Evolutionary conservation across 2,797 vertebrate genomes (phyloP).

Genomic region (Carduelis carduelis): DNA sequence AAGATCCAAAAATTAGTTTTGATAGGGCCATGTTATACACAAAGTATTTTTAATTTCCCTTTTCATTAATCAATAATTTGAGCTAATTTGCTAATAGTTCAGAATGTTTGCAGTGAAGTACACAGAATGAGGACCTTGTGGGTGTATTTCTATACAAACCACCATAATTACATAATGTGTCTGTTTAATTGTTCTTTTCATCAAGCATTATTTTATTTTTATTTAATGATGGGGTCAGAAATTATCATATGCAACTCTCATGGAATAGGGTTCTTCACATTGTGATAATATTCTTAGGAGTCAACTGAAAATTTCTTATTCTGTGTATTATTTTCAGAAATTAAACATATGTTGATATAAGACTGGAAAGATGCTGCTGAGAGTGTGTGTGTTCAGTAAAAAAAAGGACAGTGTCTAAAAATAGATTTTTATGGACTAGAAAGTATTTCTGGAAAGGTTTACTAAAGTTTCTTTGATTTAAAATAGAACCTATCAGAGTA

Average conservation of each 20-base stretch:
- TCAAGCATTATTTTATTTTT: not conserved
- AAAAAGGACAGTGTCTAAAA: not conserved
- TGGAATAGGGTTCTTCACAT: not conserved
- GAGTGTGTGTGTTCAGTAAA: not conserved
- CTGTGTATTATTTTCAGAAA: not conserved
- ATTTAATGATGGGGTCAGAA: not conserved
- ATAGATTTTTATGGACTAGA: not conserved
- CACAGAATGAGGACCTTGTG: not conserved
- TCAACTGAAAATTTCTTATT: not conserved
- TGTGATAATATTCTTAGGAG: not conserved
- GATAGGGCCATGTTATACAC: not conserved
- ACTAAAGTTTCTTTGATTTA: conserved; percentile 5
- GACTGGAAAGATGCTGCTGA: not conserved
- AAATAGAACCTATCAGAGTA: conserved; percentile 1
- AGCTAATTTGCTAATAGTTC: not conserved
- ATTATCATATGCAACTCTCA: not conserved
- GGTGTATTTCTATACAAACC: not conserved
- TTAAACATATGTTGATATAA: not conserved
- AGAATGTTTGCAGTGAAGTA: not conserved
- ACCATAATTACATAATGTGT: not conserved
- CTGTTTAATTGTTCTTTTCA: not conserved
- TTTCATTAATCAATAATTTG: not conserved
- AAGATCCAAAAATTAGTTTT: not conserved
- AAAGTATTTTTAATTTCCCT: not conserved
- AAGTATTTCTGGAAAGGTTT: conserved; percentile 37